Conservation (phyloP, 2,888 invertebrate genomes). For the Nymphalis c-album region DNA sequence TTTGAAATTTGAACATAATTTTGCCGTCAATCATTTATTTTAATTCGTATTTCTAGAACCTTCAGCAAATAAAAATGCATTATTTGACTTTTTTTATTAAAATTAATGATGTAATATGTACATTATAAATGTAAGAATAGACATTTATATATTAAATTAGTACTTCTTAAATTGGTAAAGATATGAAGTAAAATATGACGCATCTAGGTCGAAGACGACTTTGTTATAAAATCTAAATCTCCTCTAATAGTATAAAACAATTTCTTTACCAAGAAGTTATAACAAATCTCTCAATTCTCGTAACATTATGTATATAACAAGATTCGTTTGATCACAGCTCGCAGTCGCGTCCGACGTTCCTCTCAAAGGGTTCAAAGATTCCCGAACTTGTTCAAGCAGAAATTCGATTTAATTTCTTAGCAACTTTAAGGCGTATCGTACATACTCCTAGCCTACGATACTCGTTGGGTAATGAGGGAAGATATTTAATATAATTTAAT, state of each 20-base stretch:
- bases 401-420: conserved; percentile 67
- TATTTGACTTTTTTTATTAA: too few relatives aligned
- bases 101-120: too few relatives aligned
- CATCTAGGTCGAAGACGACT: too few relatives aligned
- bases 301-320: conserved; percentile 19
- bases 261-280: background rate
- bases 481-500: conserved; percentile 11
- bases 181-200: too few relatives aligned
- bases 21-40: conserved; percentile 12
- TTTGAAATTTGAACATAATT: conserved; percentile 6
- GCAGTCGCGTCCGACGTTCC: conserved; percentile 20
- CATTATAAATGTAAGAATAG: too few relatives aligned
- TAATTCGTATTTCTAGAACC: background rate
- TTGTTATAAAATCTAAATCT: too few relatives aligned
- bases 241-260: background rate
- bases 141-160: too few relatives aligned
- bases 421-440: conserved; percentile 23
- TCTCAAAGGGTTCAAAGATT: conserved; percentile 62
- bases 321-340: conserved; percentile 54
- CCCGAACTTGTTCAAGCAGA: conserved; percentile 59
- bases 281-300: background rate
- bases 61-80: background rate
- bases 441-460: conserved; percentile 20
- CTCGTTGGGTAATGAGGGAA: conserved; percentile 19
- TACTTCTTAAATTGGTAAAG: too few relatives aligned